These are phyloP conservation scores for Hydrophis major DNA, from an alignment of 2,797 vertebrate genomes.

Conservation along the genomic window DNA sequence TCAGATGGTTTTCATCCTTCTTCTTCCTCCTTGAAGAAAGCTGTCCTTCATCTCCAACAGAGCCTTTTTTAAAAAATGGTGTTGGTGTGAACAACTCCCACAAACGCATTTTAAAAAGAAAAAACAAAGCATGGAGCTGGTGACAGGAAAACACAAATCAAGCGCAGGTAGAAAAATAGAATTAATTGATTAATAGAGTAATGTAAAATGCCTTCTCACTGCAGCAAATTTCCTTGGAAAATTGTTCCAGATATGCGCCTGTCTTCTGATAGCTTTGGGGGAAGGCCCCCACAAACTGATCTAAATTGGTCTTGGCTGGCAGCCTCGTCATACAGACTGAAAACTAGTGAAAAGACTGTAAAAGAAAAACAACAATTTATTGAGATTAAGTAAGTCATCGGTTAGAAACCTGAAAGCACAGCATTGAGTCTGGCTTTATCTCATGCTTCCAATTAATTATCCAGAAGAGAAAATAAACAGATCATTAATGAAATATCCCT, in stretches of 20 bases:
- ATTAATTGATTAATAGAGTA: constrained; percentile 36
- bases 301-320: constrained; percentile 53
- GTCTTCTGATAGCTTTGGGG: constrained; percentile 45
- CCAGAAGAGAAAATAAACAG: constrained; percentile 58
- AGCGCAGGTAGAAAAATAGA: constrained; percentile 11
- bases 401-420: constrained; percentile 41
- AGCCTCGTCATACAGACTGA: constrained; percentile 46
- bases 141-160: constrained; percentile 45
- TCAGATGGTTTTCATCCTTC: not conserved
- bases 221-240: constrained; percentile 58
- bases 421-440: constrained; percentile 51
- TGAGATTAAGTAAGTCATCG: constrained; percentile 39
- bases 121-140: constrained; percentile 30
- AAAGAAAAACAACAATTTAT: constrained; percentile 57
- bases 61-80: not conserved
- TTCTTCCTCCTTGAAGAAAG: not conserved
- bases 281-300: constrained; percentile 49
- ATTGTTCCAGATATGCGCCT: constrained; percentile 37
- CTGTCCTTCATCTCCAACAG: not conserved
- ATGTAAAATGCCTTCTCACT: constrained; percentile 43
- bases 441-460: constrained; percentile 67
- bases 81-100: constrained; percentile 23
- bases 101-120: constrained; percentile 26
- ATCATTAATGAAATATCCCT: constrained; percentile 67
- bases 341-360: constrained; percentile 50